A percentile compares a stretch with the other conserved stretches of the same genome.
Conservation (phyloP, 2,797 vertebrate species). For the Malurus splendens region DNA sequence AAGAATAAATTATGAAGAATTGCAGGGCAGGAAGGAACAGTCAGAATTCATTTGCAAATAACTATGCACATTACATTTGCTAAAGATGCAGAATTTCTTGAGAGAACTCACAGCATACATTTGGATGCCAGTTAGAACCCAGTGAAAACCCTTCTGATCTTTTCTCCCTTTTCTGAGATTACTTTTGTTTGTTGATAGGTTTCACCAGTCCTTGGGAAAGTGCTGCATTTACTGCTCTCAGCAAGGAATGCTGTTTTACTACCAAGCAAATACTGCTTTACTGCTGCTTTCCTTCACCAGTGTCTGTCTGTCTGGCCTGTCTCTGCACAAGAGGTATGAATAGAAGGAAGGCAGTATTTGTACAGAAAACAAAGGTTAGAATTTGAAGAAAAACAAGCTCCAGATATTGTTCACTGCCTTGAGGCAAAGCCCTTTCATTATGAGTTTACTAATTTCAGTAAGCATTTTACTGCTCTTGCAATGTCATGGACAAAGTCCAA, state of each 20-base stretch:
- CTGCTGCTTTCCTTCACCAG: neutral
- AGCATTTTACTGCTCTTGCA: neutral
- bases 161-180: neutral
- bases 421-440: neutral
- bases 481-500: neutral
- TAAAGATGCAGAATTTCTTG: neutral
- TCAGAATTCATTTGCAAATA: slow-evolving; percentile 20
- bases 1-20: neutral
- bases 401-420: neutral
- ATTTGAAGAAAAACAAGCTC: neutral
- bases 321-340: neutral
- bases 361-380: neutral
- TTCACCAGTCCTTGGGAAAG: neutral
- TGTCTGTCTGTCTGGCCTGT: neutral
- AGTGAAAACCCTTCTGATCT: neutral
- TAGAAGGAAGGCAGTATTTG: neutral
- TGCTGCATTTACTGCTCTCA: neutral
- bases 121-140: neutral
- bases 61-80: neutral
- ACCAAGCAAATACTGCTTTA: neutral
- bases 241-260: neutral
- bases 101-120: neutral
- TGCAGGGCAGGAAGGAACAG: neutral
- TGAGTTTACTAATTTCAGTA: neutral
- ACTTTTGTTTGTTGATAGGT: neutral